phyloP scores from a whole-genome alignment of 92 coral and sea anemone species.

The Montipora capitata region DNA sequence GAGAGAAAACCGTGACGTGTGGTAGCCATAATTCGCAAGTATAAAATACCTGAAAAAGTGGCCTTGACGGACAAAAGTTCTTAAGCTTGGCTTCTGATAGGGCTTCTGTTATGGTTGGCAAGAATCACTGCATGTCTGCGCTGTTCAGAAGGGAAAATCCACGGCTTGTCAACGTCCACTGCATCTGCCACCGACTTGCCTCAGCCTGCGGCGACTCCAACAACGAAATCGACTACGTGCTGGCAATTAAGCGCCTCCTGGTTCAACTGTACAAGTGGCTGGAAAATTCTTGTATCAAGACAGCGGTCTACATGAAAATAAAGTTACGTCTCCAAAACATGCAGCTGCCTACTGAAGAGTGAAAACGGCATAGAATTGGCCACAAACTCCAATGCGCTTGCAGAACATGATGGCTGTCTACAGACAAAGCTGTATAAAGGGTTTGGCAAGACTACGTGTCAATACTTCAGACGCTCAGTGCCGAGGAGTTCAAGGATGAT shows the following conservation, averaged over 20 bases:
- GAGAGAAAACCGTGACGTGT: no score
- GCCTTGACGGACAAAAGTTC: no score
- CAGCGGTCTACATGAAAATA: not conserved
- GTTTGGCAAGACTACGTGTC: no score
- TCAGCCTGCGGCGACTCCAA: conserved; percentile 40
- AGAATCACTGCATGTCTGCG: conserved; percentile 20
- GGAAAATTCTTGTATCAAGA: not conserved
- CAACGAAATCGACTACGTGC: conserved; percentile 7
- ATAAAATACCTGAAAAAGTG: no score
- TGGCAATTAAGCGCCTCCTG: conserved; percentile 17
- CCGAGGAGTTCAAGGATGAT: no score
- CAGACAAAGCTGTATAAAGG: no score
- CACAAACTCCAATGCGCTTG: no score
- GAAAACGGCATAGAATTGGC: no score
- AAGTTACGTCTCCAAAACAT: not conserved
- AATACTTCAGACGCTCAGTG: no score
- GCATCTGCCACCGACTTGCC: conserved; percentile 47
- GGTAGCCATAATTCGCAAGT: no score
- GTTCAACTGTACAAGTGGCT: conserved; percentile 32
- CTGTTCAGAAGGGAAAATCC: conserved; percentile 20
- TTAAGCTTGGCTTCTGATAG: conserved; percentile 10
- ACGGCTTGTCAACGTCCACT: conserved; percentile 45
- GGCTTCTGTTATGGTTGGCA: conserved; percentile 39
- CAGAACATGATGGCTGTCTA: no score
- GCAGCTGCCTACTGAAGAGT: not conserved